Evolutionary conservation across 2,888 invertebrate species (phyloP).

Genomic region (Dinocampus coccinellae): DNA sequence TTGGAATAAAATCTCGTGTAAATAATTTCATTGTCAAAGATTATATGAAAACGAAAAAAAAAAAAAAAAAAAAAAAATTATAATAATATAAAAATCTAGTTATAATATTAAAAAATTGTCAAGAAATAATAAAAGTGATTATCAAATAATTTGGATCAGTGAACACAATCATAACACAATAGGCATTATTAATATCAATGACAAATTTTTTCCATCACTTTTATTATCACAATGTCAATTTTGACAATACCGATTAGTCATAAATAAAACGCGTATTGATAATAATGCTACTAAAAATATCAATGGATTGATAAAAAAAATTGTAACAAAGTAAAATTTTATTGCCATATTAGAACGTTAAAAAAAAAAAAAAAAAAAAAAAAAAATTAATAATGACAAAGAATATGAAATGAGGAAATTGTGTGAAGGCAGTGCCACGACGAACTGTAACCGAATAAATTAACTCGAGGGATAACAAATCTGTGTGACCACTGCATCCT

Average conservation of each 20-base stretch:
- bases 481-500: conserved; percentile 11
- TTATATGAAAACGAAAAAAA: too few relatives aligned
- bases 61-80: too few relatives aligned
- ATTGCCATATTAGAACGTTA: neutral
- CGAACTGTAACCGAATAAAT: conserved; percentile 40
- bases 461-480: neutral
- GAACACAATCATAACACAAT: neutral
- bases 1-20: too few relatives aligned
- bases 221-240: neutral
- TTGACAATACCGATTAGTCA: neutral
- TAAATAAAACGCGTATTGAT: neutral
- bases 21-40: too few relatives aligned
- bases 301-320: too few relatives aligned
- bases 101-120: too few relatives aligned
- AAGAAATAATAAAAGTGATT: neutral
- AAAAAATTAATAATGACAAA: neutral
- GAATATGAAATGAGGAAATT: neutral
- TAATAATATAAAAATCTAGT: too few relatives aligned
- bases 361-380: neutral
- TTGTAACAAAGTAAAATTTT: neutral
- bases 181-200: neutral
- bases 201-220: neutral
- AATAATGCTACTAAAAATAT: too few relatives aligned
- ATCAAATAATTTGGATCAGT: neutral
- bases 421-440: conserved; percentile 33